Percentiles rank a stretch among this genome's conserved stretches.
Evolutionary conservation across 2,113 vertebrate genomes (phyloP).

Genomic region (Rostratula benghalensis): DNA sequence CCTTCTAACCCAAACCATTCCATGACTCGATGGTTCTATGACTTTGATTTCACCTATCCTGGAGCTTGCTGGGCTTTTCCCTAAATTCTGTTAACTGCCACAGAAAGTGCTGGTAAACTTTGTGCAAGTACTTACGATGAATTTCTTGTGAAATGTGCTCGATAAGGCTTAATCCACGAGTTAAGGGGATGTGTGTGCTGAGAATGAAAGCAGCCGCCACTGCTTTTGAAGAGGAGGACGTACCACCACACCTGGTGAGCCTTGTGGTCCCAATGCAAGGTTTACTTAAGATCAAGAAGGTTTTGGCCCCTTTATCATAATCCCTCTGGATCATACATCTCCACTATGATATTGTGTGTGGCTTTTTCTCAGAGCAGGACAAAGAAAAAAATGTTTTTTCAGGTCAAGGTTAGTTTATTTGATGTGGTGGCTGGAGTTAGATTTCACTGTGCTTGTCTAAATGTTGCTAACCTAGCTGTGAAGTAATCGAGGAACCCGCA

Average conservation of each 20-base stretch:
- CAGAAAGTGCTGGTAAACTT: background rate
- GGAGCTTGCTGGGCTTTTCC: background rate
- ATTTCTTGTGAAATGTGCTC: background rate
- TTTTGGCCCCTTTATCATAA: background rate
- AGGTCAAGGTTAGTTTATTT: background rate
- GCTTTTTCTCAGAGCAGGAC: background rate
- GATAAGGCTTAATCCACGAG: rapidly evolving
- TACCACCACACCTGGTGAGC: rapidly evolving
- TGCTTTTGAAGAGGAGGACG: background rate
- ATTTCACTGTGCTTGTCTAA: background rate
- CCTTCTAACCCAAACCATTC: background rate
- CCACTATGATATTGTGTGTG: background rate
- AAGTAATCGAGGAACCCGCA: background rate
- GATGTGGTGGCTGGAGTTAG: background rate
- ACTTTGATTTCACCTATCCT: background rate
- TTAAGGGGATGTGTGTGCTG: too few species aligned
- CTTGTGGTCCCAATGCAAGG: background rate
- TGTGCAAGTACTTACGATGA: background rate
- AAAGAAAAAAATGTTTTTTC: background rate
- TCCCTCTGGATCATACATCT: background rate
- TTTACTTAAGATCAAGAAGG: rapidly evolving
- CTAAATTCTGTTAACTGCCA: background rate
- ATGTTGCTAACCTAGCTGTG: background rate
- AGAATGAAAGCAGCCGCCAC: background rate
- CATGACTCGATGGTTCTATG: background rate